Evolutionary conservation across 2,113 vertebrate species (phyloP), one percentile per base, ranked within the genome.

Genomic region (Epinephelus moara): DNA sequence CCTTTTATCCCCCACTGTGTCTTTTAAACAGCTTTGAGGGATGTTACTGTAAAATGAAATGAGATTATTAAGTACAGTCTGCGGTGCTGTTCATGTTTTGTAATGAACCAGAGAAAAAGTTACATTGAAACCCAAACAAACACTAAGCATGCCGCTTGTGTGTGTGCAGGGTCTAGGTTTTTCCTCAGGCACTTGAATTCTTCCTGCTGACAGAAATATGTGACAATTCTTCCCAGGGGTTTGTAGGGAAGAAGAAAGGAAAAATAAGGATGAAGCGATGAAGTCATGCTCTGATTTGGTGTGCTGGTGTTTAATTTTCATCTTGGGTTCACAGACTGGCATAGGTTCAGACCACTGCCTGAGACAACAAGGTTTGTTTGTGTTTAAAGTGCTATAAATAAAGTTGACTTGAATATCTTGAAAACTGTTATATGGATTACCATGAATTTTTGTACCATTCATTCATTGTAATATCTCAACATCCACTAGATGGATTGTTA

Each of bases 261-360:
- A 70, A 45, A 59, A 19, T 45, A 60, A 57, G 12, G 50, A 83
- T 72, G 60, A 78, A 11, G 50, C 2, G 37, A 81, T 62, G 72
- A 82, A 76, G 75, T 78, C 70, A 62, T n/a, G 60, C 56, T 66
- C 60, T 53, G 52, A 64, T 84, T 85, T 55, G 42, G 66, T 69
- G 50, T 14, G 61, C 71, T 13, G 10, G 37, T 73, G 80, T 90
- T 88, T 82, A 56, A 40, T 74, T 89, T 83, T 81, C 66, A 75
- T 76, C 52, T 75, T 27, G 13, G 77, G 77, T 75, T 62, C 30
- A 77, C 53, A 75, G 84, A 56, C 69, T 83, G 52, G 55, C 40
- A 61, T n/a, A n/a, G 72, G 84, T 49, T 85, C 49, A 47, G 59
- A 72, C 50, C 23, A 30, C 27, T 9, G 70, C 78, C 83, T 81